These are phyloP conservation scores for Aphelenchoides bicaudatus DNA, from an alignment of 2,888 invertebrate species.

Conservation along the genomic window DNA sequence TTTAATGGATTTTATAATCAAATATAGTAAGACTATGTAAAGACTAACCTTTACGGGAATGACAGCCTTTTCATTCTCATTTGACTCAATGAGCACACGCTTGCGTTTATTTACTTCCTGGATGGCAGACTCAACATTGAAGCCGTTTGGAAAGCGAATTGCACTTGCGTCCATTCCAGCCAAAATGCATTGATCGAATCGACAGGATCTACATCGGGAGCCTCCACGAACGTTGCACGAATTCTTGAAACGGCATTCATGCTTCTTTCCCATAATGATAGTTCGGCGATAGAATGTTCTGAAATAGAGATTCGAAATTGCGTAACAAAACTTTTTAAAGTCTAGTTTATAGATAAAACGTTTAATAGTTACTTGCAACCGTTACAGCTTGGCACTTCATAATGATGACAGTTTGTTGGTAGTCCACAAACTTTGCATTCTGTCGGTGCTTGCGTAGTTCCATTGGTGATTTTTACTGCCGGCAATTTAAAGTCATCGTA, in stretches of 20 bases:
- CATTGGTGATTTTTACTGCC: too few relatives aligned
- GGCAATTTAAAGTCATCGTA: too few relatives aligned
- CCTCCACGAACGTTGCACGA: not conserved
- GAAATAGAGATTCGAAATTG: too few relatives aligned
- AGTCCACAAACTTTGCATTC: not conserved
- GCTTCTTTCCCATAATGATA: not conserved
- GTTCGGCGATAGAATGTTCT: conserved; percentile 5
- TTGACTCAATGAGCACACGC: not conserved
- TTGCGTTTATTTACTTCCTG: conserved; percentile 7
- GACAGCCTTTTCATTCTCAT: not conserved
- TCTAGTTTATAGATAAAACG: too few relatives aligned
- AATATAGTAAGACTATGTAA: too few relatives aligned
- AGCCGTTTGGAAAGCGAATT: not conserved
- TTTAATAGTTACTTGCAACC: too few relatives aligned
- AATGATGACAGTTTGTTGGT: conserved; percentile 6
- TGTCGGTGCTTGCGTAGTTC: not conserved
- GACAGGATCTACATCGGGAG: not conserved
- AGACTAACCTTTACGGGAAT: not conserved
- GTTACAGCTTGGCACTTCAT: not conserved
- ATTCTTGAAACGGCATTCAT: conserved; percentile 6
- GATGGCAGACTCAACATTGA: too few relatives aligned
- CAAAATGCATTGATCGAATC: not conserved
- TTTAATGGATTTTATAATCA: too few relatives aligned
- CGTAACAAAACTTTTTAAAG: too few relatives aligned
- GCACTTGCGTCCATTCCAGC: conserved; percentile 8